These are phyloP conservation scores for Nebria ingens DNA, from an alignment of 1,140 invertebrate species.

Conservation along the genomic window DNA sequence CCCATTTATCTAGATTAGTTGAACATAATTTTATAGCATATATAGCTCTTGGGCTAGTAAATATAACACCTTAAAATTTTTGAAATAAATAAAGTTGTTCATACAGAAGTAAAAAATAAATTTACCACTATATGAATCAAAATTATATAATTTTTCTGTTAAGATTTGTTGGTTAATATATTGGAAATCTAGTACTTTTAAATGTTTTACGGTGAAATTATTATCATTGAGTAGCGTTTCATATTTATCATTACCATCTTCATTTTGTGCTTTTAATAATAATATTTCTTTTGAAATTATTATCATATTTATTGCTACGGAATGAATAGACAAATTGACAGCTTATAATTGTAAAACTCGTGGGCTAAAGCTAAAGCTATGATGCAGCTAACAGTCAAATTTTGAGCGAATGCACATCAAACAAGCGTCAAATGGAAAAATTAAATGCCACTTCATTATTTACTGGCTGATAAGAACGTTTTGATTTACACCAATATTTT, in stretches of 20 bases:
- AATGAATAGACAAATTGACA: too few relatives aligned
- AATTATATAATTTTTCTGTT: constrained; percentile 27
- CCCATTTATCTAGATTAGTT: constrained; percentile 25
- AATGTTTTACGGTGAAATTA: constrained; percentile 23
- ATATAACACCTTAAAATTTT: constrained; percentile 33
- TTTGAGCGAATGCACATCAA: too few relatives aligned
- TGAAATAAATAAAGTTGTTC: neutral
- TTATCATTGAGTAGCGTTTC: constrained; percentile 20
- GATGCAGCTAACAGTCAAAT: too few relatives aligned
- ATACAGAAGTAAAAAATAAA: neutral
- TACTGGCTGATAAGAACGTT: too few relatives aligned
- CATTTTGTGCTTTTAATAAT: constrained; percentile 24
- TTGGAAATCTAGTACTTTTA: constrained; percentile 33
- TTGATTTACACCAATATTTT: too few relatives aligned
- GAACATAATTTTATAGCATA: constrained; percentile 27
- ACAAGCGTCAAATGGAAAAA: too few relatives aligned
- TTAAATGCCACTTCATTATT: too few relatives aligned
- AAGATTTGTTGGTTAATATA: constrained; percentile 32
- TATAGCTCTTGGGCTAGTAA: constrained; percentile 38
- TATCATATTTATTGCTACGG: too few relatives aligned
- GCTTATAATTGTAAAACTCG: too few relatives aligned
- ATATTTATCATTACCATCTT: constrained; percentile 26
- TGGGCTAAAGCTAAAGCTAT: too few relatives aligned
- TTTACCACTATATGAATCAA: constrained; percentile 22
- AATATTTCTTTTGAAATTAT: constrained; percentile 24